Evolutionary conservation across 1,140 invertebrate genomes (phyloP).

Genomic region (Eupristina koningsbergeri): DNA sequence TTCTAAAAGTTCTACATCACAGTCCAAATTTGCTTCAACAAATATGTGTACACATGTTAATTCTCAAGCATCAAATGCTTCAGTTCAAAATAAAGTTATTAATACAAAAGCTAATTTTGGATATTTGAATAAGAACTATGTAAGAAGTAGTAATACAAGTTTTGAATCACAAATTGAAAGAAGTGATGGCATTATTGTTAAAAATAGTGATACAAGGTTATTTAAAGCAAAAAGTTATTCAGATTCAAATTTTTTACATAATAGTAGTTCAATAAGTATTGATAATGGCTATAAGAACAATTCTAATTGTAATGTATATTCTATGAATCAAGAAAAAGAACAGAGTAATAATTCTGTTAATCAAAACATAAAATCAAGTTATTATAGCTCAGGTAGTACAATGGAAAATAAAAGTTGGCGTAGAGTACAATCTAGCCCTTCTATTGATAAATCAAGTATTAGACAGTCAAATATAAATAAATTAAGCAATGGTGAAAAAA

Average conservation of each 20-base stretch:
- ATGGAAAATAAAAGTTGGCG: slow-evolving; percentile 35
- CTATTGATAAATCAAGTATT: slow-evolving; percentile 12
- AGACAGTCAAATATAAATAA: slow-evolving; percentile 18
- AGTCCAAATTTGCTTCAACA: background rate
- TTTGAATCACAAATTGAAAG: slow-evolving; percentile 21
- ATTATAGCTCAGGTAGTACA: background rate
- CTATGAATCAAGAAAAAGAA: slow-evolving; percentile 12
- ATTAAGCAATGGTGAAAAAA: slow-evolving; percentile 3
- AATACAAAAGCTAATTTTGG: slow-evolving; percentile 46
- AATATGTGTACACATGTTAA: slow-evolving; percentile 16
- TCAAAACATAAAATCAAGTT: slow-evolving; percentile 19
- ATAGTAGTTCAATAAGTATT: slow-evolving; percentile 12
- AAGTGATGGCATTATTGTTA: background rate
- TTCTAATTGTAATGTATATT: slow-evolving; percentile 25
- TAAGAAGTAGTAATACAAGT: slow-evolving; percentile 37
- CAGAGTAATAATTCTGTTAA: slow-evolving; percentile 7
- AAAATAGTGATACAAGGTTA: slow-evolving; percentile 31
- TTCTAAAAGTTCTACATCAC: background rate
- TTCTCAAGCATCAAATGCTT: slow-evolving; percentile 21
- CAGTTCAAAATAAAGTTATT: slow-evolving; percentile 44
- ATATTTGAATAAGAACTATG: slow-evolving; percentile 47
- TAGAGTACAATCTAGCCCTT: slow-evolving; percentile 32
- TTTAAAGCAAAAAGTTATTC: slow-evolving; percentile 51
- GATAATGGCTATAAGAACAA: background rate
- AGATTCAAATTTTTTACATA: slow-evolving; percentile 44